Percentiles rank a stretch among this genome's conserved stretches.
Evolutionary conservation across 2,888 invertebrate species (phyloP).

Genomic region (Rhogogaster chlorosoma): DNA sequence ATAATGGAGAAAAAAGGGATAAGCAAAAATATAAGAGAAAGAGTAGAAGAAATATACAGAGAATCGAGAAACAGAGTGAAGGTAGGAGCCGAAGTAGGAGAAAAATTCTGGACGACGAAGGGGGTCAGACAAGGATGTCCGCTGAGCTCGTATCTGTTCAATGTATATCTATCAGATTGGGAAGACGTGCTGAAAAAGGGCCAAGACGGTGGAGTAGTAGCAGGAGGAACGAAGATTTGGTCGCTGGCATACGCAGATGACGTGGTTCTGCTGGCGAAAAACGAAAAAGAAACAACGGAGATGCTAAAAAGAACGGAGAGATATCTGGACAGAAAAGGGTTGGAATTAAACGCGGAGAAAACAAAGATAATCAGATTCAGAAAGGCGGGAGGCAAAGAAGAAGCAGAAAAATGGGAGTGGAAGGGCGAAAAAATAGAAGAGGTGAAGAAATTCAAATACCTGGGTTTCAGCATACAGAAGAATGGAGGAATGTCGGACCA

Average conservation of each 20-base stretch:
- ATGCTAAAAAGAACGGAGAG: conserved; percentile 34
- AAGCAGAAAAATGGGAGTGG: conserved; percentile 25
- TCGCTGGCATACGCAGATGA: conserved; percentile 53
- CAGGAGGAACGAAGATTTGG: conserved; percentile 45
- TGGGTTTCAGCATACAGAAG: conserved; percentile 36
- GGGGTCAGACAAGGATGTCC: conserved; percentile 53
- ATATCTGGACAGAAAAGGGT: conserved; percentile 15
- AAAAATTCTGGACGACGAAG: conserved; percentile 39
- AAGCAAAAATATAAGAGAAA: conserved; percentile 6
- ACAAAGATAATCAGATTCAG: conserved; percentile 52
- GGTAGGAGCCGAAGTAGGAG: neutral
- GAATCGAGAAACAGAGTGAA: conserved; percentile 51
- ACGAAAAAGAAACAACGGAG: conserved; percentile 31
- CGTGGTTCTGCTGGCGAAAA: conserved; percentile 46
- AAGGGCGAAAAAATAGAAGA: conserved; percentile 43
- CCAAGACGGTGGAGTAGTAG: conserved; percentile 47
- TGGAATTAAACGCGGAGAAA: conserved; percentile 48
- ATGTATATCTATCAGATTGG: conserved; percentile 52
- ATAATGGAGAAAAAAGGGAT: conserved; percentile 44
- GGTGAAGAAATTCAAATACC: conserved; percentile 51
- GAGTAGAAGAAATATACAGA: conserved; percentile 49
- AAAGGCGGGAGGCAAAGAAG: conserved; percentile 39
- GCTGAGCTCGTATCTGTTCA: conserved; percentile 50
- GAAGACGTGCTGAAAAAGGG: conserved; percentile 50
- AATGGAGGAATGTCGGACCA: conserved; percentile 30